Evolutionary conservation across 2,113 vertebrate species (phyloP).

Genomic region (Charadrius vociferus): DNA sequence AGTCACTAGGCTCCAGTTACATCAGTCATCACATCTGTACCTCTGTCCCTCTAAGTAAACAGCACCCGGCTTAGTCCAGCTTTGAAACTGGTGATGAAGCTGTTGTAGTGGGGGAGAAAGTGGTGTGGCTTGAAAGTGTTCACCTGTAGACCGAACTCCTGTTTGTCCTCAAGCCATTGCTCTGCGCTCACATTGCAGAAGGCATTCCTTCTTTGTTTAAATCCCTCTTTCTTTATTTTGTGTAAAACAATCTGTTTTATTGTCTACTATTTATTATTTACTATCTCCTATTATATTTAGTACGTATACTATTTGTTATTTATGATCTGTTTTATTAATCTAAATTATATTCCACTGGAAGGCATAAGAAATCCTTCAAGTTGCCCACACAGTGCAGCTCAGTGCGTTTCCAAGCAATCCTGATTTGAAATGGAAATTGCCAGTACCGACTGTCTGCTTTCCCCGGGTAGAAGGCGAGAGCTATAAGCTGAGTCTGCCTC

Average conservation of each 20-base stretch:
- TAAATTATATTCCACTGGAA: background rate
- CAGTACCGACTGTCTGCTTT: background rate
- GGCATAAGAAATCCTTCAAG: background rate
- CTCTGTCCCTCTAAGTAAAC: background rate
- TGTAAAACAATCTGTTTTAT: background rate
- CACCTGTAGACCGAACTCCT: background rate
- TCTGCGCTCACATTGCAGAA: background rate
- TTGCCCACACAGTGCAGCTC: background rate
- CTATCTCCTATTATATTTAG: background rate
- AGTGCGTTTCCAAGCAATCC: background rate
- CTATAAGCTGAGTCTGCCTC: background rate
- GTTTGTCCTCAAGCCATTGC: background rate
- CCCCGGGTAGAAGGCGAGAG: background rate
- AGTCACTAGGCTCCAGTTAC: background rate
- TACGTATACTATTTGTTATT: background rate
- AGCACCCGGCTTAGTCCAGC: background rate
- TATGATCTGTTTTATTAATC: background rate
- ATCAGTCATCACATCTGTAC: background rate
- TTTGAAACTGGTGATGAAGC: background rate
- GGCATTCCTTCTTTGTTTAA: background rate
- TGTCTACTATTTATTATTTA: background rate
- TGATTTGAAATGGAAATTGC: background rate
- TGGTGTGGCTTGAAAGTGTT: background rate
- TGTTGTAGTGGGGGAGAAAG: background rate
- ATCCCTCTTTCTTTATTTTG: background rate